phyloP scores from a whole-genome alignment of 2,113 vertebrate species.

The Epinephelus cyanopodus region DNA sequence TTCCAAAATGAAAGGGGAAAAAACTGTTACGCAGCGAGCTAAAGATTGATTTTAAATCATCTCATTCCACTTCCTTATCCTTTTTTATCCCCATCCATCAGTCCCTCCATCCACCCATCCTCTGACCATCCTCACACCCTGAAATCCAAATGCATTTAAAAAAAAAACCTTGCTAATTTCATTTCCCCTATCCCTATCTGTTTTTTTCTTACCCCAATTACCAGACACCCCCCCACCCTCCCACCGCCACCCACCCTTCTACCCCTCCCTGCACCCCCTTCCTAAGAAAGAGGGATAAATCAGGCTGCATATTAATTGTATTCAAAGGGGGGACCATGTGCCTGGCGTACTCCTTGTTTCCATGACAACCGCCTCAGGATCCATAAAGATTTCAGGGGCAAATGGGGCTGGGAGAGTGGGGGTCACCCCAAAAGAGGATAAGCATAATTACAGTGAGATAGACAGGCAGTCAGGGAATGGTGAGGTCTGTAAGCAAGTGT shows the following conservation, averaged over 20 bases:
- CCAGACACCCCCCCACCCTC: not conserved
- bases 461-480: constrained; percentile 61
- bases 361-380: constrained; percentile 81
- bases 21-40: constrained; percentile 29
- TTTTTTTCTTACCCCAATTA: constrained; percentile 60
- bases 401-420: constrained; percentile 70
- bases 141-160: constrained; percentile 53
- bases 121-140: constrained; percentile 28
- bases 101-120: constrained; percentile 35
- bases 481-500: constrained; percentile 64
- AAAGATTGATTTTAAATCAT: constrained; percentile 53
- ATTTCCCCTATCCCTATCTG: constrained; percentile 24
- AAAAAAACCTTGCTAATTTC: constrained; percentile 56
- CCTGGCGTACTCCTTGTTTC: constrained; percentile 81
- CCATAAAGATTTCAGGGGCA: constrained; percentile 82
- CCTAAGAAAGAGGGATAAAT: constrained; percentile 76
- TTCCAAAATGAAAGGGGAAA: constrained; percentile 45
- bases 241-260: constrained; percentile 13
- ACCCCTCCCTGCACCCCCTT: constrained; percentile 35
- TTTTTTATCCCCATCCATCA: constrained; percentile 51
- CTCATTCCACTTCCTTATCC: constrained; percentile 45
- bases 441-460: constrained; percentile 79
- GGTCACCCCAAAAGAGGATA: constrained; percentile 79
- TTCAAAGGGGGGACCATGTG: constrained; percentile 73
- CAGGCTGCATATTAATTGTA: constrained; percentile 81